A percentile compares a stretch with the other conserved stretches of the same genome.
These are phyloP conservation scores for Neolamprologus hecqui DNA, from an alignment of 2,113 vertebrate genomes.

Conservation along the genomic window DNA sequence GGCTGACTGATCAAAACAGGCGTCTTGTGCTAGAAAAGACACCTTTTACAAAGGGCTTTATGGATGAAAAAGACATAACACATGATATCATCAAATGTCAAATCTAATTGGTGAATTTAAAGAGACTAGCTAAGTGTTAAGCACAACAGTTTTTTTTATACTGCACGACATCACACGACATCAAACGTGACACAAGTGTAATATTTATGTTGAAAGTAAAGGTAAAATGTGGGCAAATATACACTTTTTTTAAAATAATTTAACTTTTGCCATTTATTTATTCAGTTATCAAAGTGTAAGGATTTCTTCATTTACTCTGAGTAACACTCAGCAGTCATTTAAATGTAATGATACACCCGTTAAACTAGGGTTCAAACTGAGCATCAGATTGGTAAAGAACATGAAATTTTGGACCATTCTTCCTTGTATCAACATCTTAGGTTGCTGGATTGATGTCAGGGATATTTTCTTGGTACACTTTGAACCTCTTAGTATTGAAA, in stretches of 20 bases:
- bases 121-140: background rate
- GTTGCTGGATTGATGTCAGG: background rate
- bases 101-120: background rate
- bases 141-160: background rate
- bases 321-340: background rate
- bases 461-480: background rate
- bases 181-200: background rate
- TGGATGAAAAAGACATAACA: background rate
- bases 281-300: background rate
- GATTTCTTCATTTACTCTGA: background rate
- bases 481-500: background rate
- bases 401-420: background rate
- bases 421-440: background rate
- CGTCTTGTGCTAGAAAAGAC: background rate
- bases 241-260: fast-evolving
- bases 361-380: background rate
- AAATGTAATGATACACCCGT: background rate
- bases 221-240: background rate
- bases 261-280: background rate
- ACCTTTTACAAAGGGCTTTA: background rate
- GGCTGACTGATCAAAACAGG: background rate
- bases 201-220: background rate
- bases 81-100: background rate
- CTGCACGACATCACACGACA: background rate
- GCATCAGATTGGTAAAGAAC: background rate